These are phyloP conservation scores for Labia minor DNA, from an alignment of 2,888 invertebrate genomes.

Conservation along the genomic window DNA sequence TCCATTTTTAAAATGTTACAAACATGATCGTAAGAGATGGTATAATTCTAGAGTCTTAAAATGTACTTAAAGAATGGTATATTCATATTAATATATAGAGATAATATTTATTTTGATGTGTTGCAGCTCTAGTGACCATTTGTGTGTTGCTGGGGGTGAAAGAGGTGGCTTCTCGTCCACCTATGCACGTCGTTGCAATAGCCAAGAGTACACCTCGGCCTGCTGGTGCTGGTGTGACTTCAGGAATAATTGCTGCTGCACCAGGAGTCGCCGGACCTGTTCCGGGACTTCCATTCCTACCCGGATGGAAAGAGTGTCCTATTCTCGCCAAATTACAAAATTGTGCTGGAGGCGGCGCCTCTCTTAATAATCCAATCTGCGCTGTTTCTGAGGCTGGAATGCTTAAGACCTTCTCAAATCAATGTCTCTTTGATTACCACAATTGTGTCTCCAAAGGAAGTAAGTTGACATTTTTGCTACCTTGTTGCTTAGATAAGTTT, in stretches of 20 bases:
- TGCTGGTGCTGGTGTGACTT: not conserved
- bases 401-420: not conserved
- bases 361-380: not conserved
- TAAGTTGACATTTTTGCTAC: too few relatives aligned
- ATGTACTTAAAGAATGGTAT: too few relatives aligned
- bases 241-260: not conserved
- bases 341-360: not conserved
- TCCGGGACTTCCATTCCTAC: not conserved
- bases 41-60: too few relatives aligned
- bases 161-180: not conserved
- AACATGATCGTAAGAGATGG: too few relatives aligned
- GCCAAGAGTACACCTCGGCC: not conserved
- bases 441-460: not conserved
- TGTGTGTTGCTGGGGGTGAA: not conserved
- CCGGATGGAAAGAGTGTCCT: not conserved
- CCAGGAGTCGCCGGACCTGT: not conserved
- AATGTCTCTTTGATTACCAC: not conserved
- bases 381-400: not conserved
- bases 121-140: not conserved
- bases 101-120: not conserved
- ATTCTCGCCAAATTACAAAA: not conserved
- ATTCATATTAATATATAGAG: too few relatives aligned
- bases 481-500: too few relatives aligned
- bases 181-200: not conserved
- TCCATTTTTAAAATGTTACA: too few relatives aligned